Evolutionary conservation across 1,140 invertebrate species (phyloP), one percentile per base, ranked within the genome.

Genomic region (Drosophila persimilis): DNA sequence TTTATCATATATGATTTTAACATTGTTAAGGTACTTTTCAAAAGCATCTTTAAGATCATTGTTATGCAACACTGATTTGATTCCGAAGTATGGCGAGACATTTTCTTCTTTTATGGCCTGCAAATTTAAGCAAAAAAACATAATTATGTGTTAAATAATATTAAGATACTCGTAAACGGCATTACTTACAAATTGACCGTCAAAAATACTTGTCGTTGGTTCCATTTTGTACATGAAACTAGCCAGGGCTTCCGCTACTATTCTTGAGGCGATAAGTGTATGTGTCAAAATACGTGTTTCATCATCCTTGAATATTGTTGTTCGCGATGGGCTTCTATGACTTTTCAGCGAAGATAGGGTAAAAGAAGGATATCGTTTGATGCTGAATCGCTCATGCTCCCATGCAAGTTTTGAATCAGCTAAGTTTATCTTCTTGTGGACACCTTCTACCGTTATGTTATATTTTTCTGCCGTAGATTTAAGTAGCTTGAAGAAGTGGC

Each of bases 381-480:
- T 97, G 90, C 97, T 98, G 91, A 97, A 99, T 80, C 98, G 93
- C 91, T 99, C 98, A 89, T 99, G 99, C 91, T 99, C 98, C 98
- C 98, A 99, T 0, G 97, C 96, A 31, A 99, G 91, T 57, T 95
- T 93, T 59, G 98, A 97, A 54, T 99, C 97, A 1, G 97, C 97
- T n/a, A 99, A 92, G 93, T 99, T 99, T 72, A 99, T 99, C 93
- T 99, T 99, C 92, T 99, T 99, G 85, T 99, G 98, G 11, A 98
- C 93, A 52, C 97, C 94, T 77, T 97, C 95, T 24, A 98, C 93
- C 4, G 93, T 94, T 0, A 95, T 80, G 17, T 93, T 92, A 9
- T 91, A 77, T 5, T 88, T 73, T 0, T 91, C 89, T 6, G 94
- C 92, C 0, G 94, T 92, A 22, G 92, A 80, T 89, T 95, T 94